Base-by-base conservation (phyloP, 2,888 invertebrate genomes). In the Zootermopsis nevadensis region DNA sequence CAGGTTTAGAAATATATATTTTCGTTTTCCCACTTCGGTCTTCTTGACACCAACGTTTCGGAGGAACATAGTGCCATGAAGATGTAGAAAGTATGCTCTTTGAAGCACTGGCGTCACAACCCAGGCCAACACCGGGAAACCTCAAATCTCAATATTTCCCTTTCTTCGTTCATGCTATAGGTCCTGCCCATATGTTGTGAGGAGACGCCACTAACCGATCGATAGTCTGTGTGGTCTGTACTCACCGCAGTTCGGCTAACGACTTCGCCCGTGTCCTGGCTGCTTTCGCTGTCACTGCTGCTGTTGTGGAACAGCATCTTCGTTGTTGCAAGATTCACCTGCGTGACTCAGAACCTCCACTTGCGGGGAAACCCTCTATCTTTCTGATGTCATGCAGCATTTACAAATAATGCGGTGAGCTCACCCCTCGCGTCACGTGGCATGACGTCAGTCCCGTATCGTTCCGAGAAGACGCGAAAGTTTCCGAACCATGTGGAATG, bases 341-440 rank as follows among this genome's bases (percentile, higher is more conserved):
- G 31, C 33, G 22, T 69, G 69, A 69, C 31, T 69, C 69, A 69
- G 33, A 69, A 33, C 27, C 8, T 69, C 33, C 10, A 15, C 27
- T 33, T 27, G 33, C 69, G 69, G 69, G 69, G 69, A 69, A 69
- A 69, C 33, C 69, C 69, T 69, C 33, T 33, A 33, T 33, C 69
- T 33, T 12, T 69, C 69, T 85, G 85, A 85, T 84, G 83, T 84
- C 85, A 85, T 85, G 69, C 55, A 35, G 76, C 77, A 60, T 30
- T 33, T 69, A 69, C 24, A 33, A 69, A 69, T 69, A 69, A 33
- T 8, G 53, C 60, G 53, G n/a, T 85, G 85, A 85, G 81, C 83
- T 85, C 84, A 84, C 82, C 38, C 66, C 66, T 31, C 76, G 76
- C 76, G 76, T 84, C 83, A 84, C 83, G 84, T 82, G 84, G 83